Evolutionary conservation across 2,888 invertebrate genomes (phyloP), one percentile per base, ranked within the genome.

Genomic region (Diloba caeruleocephala): DNA sequence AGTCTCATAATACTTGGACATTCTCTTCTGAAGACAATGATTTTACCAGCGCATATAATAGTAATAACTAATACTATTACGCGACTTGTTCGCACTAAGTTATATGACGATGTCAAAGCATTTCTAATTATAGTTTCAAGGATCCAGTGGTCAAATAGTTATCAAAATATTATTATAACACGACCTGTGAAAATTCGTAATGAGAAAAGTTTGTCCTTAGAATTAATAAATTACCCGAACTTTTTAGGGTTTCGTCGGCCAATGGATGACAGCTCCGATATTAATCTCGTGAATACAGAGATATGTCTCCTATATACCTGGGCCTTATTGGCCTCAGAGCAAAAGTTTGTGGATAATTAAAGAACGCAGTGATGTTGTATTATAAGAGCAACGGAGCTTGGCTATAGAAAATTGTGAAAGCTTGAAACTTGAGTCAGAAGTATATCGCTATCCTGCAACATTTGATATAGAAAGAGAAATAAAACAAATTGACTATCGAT

Each of bases 171-270:
- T 68, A 60, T 67, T 61, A 71, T 78, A 78, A 74, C 76, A 77
- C 74, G 72, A 59, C 51, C 45, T 36, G 51, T 58, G 49, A 57
- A 68, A 73, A 73, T 74, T 77, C 55, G 68, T 79, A 79, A 85
- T 81, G 79, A 81, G 80, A 81, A 85, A 84, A 83, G 78, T 85
- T 85, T 6, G 56, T 23, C 38, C 50, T 49, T 53, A 58, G 66
- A 76, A 76, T 78, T 79, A 77, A 74, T 78, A 78, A 81, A 84
- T 82, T 79, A 77, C 74, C 67, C 59, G 58, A 79, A 79, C 66
- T 82, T 83, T 79, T 82, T 77, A 71, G 68, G 67, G 69, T 63
- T 65, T 53, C 49, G 46, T 57, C 41, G 68, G 31, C 45, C 60
- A 54, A 66, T 75, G 57, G 38, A 71, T 71, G 66, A 62, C 59